Evolutionary conservation across 2,113 vertebrate genomes (phyloP), one percentile per base, ranked within the genome.

Genomic region (Zapornia atra): DNA sequence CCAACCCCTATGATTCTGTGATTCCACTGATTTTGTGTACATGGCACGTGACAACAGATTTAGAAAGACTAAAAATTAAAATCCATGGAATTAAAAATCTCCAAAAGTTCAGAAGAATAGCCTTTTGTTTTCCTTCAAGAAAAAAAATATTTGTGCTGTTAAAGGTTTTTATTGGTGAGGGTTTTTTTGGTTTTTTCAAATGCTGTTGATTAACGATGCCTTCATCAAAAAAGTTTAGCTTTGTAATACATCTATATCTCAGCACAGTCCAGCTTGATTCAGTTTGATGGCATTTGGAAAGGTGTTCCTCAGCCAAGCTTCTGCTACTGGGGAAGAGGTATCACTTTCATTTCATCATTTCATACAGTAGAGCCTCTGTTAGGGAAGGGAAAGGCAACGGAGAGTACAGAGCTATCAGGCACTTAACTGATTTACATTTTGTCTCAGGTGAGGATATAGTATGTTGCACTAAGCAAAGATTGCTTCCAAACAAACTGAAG

Each of bases 271-370:
- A 2, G 3, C 34, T 86, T 86, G 14, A 64, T 50, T 91, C n/a
- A 15, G 19, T 90, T 76, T 88, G n/a, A 50, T 83, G 57, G 40
- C n/a, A 57, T 77, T 92, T 81, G 25, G 26, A 86, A 93, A 73
- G 20, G 4, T 59, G 53, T 88, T 93, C 53, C 29, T 91, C 15
- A 48, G 53, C 50, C 69, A n/a, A 64, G 46, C 14, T 80, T 57
- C 51, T 72, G 29, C 61, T 64, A 42, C 66, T 38, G 33, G 28
- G 51, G 22, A 65, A 77, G 22, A 66, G n/a, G 5, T 66, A 65
- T 66, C 20, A 34, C 36, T 90, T 82, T 33, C 20, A 22, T 72
- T 81, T 33, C 20, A 22, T 72, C 77, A 26, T 68, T 88, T 36
- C 34, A n/a, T 57, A 15, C 33, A 92, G 12, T 56, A 70, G 29